Percentiles rank a stretch among this genome's conserved stretches.
These are phyloP conservation scores for Palaemon carinicauda DNA, from an alignment of 1,140 invertebrate species.

Conservation along the genomic window DNA sequence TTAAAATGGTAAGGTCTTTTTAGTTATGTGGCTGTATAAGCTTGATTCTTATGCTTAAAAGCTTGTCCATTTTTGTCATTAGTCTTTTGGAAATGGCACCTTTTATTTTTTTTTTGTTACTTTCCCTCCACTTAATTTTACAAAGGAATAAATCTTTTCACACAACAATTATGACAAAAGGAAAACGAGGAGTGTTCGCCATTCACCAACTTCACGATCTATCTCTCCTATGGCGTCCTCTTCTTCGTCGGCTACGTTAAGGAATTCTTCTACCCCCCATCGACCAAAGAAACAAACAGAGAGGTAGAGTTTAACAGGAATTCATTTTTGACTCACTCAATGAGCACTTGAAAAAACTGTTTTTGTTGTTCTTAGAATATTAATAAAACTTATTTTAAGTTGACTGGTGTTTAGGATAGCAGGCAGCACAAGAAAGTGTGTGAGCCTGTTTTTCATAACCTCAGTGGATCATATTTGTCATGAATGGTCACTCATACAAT, in stretches of 20 bases:
- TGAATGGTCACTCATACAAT: too few relatives aligned
- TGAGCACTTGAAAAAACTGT: not conserved
- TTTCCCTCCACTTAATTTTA: not conserved
- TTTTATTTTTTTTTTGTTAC: slow-evolving; percentile 5
- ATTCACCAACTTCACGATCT: slow-evolving; percentile 81
- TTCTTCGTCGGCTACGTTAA: slow-evolving; percentile 87
- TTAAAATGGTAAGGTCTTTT: too few relatives aligned
- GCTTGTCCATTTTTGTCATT: slow-evolving; percentile 39
- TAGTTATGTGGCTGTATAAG: not conserved
- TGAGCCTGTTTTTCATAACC: too few relatives aligned
- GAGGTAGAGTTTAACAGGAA: slow-evolving; percentile 69
- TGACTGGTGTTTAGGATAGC: too few relatives aligned
- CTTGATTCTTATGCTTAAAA: not conserved
- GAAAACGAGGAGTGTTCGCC: slow-evolving; percentile 81
- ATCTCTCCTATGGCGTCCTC: slow-evolving; percentile 87
- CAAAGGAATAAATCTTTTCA: slow-evolving; percentile 11
- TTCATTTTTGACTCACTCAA: not conserved
- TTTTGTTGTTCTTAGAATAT: not conserved
- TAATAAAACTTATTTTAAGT: too few relatives aligned
- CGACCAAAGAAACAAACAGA: slow-evolving; percentile 75
- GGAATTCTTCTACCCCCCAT: slow-evolving; percentile 74
- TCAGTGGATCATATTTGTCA: too few relatives aligned
- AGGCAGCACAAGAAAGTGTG: too few relatives aligned
- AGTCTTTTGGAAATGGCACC: not conserved
- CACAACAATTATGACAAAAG: slow-evolving; percentile 30